Conservation (phyloP, 2,888 invertebrate genomes). For the Eledona agricola region DNA sequence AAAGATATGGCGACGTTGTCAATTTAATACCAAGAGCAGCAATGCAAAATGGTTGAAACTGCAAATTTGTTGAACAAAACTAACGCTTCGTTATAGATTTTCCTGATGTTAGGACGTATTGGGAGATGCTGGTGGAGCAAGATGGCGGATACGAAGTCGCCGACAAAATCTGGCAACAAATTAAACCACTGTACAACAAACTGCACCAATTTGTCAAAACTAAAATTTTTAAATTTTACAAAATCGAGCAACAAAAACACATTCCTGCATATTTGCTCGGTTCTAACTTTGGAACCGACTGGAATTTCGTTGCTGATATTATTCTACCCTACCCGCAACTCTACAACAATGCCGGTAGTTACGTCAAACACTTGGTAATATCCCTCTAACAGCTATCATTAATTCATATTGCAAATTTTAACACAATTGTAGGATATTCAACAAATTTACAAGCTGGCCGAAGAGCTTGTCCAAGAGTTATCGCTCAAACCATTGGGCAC, state of each 20-base stretch:
- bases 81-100: constrained; percentile 52
- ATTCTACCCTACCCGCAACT: constrained; percentile 65
- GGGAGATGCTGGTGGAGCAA: constrained; percentile 67
- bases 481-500: constrained; percentile 63
- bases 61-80: neutral
- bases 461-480: constrained; percentile 61
- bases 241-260: no score
- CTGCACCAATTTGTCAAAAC: constrained; percentile 66
- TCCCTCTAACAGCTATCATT: no score
- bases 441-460: constrained; percentile 65
- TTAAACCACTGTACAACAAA: constrained; percentile 67
- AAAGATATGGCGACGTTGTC: constrained; percentile 45
- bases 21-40: constrained; percentile 50
- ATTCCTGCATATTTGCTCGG: constrained; percentile 66
- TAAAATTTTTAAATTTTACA: constrained; percentile 63
- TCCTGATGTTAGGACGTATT: constrained; percentile 65
- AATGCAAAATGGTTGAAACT: constrained; percentile 44
- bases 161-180: constrained; percentile 66
- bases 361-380: no score
- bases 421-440: constrained; percentile 37
- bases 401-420: no score
- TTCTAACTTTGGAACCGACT: constrained; percentile 69
- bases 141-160: constrained; percentile 65
- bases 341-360: constrained; percentile 50
- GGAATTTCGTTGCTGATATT: constrained; percentile 67